These are phyloP conservation scores for Harpalus rubripes DNA, from an alignment of 2,888 invertebrate genomes.

Conservation along the genomic window DNA sequence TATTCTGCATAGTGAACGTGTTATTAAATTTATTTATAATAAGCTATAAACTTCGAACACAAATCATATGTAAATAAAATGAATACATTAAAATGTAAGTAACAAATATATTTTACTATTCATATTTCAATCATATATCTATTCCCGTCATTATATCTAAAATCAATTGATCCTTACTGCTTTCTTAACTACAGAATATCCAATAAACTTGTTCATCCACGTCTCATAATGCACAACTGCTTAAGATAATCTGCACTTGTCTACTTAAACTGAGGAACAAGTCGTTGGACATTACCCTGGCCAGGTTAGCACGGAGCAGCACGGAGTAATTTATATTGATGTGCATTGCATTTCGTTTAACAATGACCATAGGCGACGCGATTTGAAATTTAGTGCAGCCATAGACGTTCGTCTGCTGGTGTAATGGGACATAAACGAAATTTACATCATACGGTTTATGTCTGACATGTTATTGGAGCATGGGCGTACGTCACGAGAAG, in stretches of 20 bases:
- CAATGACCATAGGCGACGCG: constrained; percentile 60
- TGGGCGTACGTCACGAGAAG: neutral
- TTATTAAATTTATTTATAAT: neutral
- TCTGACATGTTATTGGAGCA: neutral
- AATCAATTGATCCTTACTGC: constrained; percentile 1
- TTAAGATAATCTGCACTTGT: constrained; percentile 48
- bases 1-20: neutral
- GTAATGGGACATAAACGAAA: constrained; percentile 9
- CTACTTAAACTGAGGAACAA: constrained; percentile 57
- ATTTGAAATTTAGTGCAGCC: constrained; percentile 58
- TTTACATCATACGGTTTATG: neutral
- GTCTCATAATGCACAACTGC: constrained; percentile 55
- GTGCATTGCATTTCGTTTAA: constrained; percentile 63
- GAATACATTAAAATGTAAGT: neutral
- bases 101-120: neutral
- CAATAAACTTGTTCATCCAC: constrained; percentile 15
- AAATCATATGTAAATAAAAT: neutral
- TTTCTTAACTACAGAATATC: constrained; percentile 7
- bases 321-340: constrained; percentile 61
- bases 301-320: constrained; percentile 52
- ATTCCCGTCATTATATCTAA: neutral
- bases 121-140: neutral
- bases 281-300: constrained; percentile 45
- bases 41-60: neutral
- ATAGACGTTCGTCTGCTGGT: constrained; percentile 18